A percentile compares a stretch with the other conserved stretches of the same genome.
Evolutionary conservation across 2,797 vertebrate species (phyloP).

Genomic region (Eremophila alpestris): DNA sequence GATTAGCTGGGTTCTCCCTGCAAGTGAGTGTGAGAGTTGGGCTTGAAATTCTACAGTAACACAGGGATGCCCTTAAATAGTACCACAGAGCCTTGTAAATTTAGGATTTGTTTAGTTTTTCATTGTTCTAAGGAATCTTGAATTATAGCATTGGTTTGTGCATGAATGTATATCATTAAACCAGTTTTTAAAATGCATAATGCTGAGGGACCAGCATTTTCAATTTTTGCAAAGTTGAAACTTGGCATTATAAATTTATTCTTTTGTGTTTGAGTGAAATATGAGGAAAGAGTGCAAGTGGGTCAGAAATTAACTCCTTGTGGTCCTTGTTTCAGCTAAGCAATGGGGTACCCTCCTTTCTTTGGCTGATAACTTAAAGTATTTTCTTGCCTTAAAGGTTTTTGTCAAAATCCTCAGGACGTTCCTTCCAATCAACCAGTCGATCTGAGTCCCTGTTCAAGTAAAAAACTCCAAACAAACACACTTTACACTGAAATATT

Average conservation of each 20-base stretch:
- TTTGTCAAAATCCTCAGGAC: neutral
- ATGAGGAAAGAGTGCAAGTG: neutral
- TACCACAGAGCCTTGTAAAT: slow-evolving; percentile 2
- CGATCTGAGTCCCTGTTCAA: neutral
- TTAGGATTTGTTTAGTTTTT: slow-evolving; percentile 32
- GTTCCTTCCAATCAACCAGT: neutral
- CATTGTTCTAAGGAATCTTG: slow-evolving; percentile 43
- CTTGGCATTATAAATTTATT: neutral
- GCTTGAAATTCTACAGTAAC: neutral
- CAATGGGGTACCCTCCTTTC: neutral
- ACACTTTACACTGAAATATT: neutral
- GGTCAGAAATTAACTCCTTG: neutral
- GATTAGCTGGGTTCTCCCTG: neutral
- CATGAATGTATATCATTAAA: slow-evolving; percentile 29
- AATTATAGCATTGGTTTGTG: slow-evolving; percentile 21
- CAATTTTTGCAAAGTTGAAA: neutral
- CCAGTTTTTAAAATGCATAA: neutral
- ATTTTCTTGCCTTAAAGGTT: neutral
- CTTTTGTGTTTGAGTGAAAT: slow-evolving; percentile 16
- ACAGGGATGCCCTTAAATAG: slow-evolving; percentile 31
- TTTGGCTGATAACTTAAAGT: neutral
- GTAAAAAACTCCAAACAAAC: neutral
- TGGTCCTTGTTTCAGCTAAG: neutral
- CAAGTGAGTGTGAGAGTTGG: neutral
- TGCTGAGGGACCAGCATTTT: neutral